phyloP scores from a whole-genome alignment of 1,140 invertebrate genomes.

The Orchestia grillus region DNA sequence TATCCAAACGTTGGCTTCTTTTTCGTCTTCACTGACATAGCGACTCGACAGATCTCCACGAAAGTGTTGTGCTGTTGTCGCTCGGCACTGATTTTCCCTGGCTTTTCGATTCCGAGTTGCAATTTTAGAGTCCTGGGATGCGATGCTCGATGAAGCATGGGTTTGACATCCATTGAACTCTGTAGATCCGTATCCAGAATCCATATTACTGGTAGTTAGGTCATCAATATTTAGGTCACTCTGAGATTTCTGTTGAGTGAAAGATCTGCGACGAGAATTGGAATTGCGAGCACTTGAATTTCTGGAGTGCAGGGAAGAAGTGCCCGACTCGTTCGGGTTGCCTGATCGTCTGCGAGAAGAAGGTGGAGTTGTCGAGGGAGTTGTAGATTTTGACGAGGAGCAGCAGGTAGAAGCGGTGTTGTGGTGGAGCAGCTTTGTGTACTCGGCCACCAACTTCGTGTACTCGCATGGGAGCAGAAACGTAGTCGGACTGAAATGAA shows the following conservation, averaged over 20 bases:
- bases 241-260: neutral
- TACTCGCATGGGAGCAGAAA: slow-evolving; percentile 88
- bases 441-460: slow-evolving; percentile 84
- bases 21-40: neutral
- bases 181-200: neutral
- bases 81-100: neutral
- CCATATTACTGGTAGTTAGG: neutral
- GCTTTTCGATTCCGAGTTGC: neutral
- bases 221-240: neutral
- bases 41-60: neutral
- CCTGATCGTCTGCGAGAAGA: neutral
- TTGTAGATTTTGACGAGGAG: neutral
- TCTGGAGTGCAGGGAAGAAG: neutral
- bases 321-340: neutral
- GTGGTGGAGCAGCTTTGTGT: slow-evolving; percentile 73
- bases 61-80: neutral
- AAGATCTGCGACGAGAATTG: neutral
- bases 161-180: neutral
- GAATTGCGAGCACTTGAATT: neutral
- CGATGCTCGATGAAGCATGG: neutral
- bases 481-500: slow-evolving; percentile 78
- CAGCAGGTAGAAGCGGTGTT: slow-evolving; percentile 3
- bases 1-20: slow-evolving; percentile 78
- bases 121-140: neutral
- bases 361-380: neutral